These are phyloP conservation scores for Nephrocerus scutellatus DNA, from an alignment of 2,888 invertebrate species.

Conservation along the genomic window DNA sequence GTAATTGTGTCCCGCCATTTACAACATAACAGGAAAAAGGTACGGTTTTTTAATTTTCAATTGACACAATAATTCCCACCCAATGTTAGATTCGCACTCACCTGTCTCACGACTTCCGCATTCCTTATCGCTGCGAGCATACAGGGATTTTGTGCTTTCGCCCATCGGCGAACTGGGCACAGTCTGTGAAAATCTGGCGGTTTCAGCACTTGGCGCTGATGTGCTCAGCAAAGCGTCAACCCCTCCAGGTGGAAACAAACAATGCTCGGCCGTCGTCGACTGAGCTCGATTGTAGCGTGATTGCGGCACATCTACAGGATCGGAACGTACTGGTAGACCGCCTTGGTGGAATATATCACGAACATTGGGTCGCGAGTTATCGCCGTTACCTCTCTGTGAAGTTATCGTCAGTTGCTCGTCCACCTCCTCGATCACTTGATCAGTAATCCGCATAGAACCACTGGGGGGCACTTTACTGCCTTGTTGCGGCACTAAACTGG, in stretches of 20 bases:
- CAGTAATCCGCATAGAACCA: conserved; percentile 59
- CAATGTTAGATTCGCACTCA: conserved; percentile 24
- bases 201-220: conserved; percentile 38
- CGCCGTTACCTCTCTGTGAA: conserved; percentile 53
- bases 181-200: conserved; percentile 27
- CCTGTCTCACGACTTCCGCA: conserved; percentile 40
- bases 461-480: conserved; percentile 27
- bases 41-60: conserved; percentile 1
- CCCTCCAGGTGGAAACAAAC: conserved; percentile 43
- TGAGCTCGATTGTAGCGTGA: conserved; percentile 36
- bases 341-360: conserved; percentile 56
- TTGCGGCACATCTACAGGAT: conserved; percentile 59
- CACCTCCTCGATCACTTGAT: conserved; percentile 68
- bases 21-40: conserved; percentile 25
- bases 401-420: conserved; percentile 79
- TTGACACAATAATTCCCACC: not conserved
- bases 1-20: conserved; percentile 14
- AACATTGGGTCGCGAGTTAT: conserved; percentile 57
- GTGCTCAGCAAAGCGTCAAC: conserved; percentile 43
- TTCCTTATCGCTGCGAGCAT: conserved; percentile 28
- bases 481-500: conserved; percentile 33
- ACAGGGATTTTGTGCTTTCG: conserved; percentile 38
- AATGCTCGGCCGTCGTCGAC: conserved; percentile 34
- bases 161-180: conserved; percentile 34
- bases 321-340: conserved; percentile 54